Base-by-base conservation (phyloP, 2,797 vertebrate species). In the Melanotaenia pygmaea region DNA sequence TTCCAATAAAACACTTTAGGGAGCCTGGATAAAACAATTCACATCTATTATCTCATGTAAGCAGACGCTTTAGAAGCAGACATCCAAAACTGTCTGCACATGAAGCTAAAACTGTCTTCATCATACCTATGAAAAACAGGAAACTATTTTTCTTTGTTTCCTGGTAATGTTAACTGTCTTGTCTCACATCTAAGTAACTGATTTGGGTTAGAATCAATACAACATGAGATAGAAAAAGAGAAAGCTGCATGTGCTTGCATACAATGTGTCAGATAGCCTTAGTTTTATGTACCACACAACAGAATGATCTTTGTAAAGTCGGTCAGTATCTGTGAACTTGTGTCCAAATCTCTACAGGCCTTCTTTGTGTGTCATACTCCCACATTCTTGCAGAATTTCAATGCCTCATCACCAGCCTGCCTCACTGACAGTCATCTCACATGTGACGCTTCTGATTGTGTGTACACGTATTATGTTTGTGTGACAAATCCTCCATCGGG, bases 401-500 rank as follows among this genome's bases (percentile, higher is more conserved):
- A 76, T 57, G 75, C 66, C 76, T 83, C 80, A 54, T 84, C 77
- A 38, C 56, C 66, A 59, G 74, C 72, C 71, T 59, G 51, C 28
- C 64, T 64, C 65, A 30, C 45, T 62, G 67, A 69, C 67, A 69
- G 69, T 70, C 77, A 74, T 75, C 73, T 66, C 64, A 61, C 72
- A 72, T 67, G 68, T 86, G 80, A 80, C 85, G 64, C 53, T 32
- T 32, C n/a, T 61, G 57, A 66, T 45, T 38, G 59, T 64, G 76
- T 43, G 71, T 54, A 13, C 4, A 37, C 12, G 20, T 20, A n/a
- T 32, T 50, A 32, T 14, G 57, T 72, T 22, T 34, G 60, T 71
- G 80, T 82, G 88, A 88, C 81, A 85, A 76, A 71, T 80, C 82
- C 40, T 64, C 71, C 79, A 57, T 84, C 75, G 77, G 67, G 60